phyloP scores from a whole-genome alignment of 1,140 invertebrate species.

The Pantala flavescens region DNA sequence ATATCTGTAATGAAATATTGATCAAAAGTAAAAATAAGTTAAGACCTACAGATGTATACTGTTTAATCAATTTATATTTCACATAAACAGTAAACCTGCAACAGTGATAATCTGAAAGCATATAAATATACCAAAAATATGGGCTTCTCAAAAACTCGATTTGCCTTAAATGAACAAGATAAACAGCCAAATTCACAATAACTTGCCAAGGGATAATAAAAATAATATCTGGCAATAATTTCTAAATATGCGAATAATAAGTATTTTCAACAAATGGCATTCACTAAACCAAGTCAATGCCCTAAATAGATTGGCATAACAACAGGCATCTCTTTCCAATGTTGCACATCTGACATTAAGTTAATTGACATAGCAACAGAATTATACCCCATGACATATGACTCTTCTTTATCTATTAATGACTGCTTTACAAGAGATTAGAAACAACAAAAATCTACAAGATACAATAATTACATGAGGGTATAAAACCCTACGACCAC shows the following conservation, averaged over 20 bases:
- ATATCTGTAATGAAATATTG: not conserved
- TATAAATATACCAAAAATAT: conserved; percentile 9
- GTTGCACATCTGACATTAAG: not conserved
- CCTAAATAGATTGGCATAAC: too few species aligned
- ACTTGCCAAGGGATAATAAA: not conserved
- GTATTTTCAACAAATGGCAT: too few species aligned
- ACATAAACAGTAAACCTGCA: not conserved
- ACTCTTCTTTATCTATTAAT: conserved; percentile 4
- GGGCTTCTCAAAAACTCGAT: not conserved
- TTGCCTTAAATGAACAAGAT: not conserved
- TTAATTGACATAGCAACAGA: conserved; percentile 3
- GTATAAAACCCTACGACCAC: not conserved
- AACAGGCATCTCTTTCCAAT: too few species aligned
- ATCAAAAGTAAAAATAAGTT: conserved; percentile 6
- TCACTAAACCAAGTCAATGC: too few species aligned
- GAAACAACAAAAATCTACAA: conserved; percentile 9
- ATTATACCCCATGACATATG: not conserved
- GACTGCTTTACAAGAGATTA: conserved; percentile 6
- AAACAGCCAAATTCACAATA: not conserved
- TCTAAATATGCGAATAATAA: not conserved
- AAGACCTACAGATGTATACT: not conserved
- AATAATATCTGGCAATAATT: not conserved
- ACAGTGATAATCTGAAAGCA: not conserved
- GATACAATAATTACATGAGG: not conserved
- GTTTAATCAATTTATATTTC: not conserved